These are phyloP conservation scores for Pygocentrus nattereri DNA, from an alignment of 2,797 vertebrate genomes.

Conservation along the genomic window DNA sequence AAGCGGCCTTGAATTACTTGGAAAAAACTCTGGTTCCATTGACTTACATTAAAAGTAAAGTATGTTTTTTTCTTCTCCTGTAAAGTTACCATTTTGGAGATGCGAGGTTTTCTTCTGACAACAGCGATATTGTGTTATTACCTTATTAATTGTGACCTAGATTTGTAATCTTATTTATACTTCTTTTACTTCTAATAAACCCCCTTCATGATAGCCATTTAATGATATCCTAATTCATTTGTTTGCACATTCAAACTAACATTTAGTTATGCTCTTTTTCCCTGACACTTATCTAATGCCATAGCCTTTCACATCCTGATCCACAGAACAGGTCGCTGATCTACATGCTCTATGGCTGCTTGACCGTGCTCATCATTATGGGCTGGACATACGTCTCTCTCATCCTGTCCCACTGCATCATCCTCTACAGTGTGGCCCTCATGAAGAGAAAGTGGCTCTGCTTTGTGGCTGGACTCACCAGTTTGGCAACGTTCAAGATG, in stretches of 20 bases:
- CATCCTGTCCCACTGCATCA: conserved; percentile 89
- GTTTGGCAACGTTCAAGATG: conserved; percentile 92
- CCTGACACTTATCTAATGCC: neutral
- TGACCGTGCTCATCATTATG: conserved; percentile 90
- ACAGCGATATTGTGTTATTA: too few species aligned
- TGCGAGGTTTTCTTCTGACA: too few species aligned
- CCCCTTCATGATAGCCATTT: neutral
- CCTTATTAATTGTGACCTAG: too few species aligned
- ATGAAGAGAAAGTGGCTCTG: conserved; percentile 91
- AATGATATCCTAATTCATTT: neutral
- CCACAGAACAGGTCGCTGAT: conserved; percentile 91
- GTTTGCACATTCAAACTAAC: neutral
- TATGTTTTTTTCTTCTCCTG: too few species aligned
- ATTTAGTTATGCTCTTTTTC: neutral
- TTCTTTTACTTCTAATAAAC: too few species aligned
- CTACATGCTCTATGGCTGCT: conserved; percentile 87
- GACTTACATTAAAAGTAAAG: too few species aligned
- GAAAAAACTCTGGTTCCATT: too few species aligned
- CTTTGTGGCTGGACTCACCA: conserved; percentile 85
- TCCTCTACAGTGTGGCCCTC: conserved; percentile 87
- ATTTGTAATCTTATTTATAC: too few species aligned
- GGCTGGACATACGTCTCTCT: conserved; percentile 89
- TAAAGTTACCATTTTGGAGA: too few species aligned
- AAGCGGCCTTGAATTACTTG: too few species aligned
- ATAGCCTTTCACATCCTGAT: conserved; percentile 10